phyloP scores from a whole-genome alignment of 2,797 vertebrate genomes.

The Pangasius krempfi region DNA sequence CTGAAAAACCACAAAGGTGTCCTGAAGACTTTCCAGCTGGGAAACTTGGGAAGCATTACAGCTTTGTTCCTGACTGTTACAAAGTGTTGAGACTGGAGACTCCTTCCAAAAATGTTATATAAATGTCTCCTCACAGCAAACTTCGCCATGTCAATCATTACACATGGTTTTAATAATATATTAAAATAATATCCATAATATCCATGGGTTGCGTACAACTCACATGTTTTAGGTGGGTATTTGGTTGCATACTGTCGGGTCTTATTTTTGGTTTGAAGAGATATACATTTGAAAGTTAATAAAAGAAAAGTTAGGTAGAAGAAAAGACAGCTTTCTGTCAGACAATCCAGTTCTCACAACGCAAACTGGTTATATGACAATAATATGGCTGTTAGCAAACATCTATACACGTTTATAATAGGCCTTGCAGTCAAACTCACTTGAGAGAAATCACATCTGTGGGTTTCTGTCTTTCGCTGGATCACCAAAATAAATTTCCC shows the following conservation, averaged over 20 bases:
- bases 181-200: too few species aligned
- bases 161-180: not conserved
- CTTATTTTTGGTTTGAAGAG: not conserved
- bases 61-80: not conserved
- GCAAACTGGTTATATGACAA: not conserved
- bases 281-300: not conserved
- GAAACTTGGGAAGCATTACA: not conserved
- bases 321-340: not conserved
- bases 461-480: conserved; percentile 26
- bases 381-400: not conserved
- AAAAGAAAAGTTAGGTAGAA: not conserved
- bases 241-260: not conserved
- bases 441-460: conserved; percentile 25
- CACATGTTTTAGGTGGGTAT: not conserved
- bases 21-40: not conserved
- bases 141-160: not conserved
- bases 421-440: not conserved
- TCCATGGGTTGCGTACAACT: not conserved
- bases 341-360: not conserved
- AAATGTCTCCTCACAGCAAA: not conserved
- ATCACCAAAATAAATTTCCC: conserved; percentile 41
- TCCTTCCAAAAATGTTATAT: not conserved
- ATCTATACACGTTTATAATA: not conserved
- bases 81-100: not conserved
- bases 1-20: not conserved